Evolutionary conservation across 2,797 vertebrate species (phyloP), one percentile per base, ranked within the genome.

Genomic region (Menidia menidia): DNA sequence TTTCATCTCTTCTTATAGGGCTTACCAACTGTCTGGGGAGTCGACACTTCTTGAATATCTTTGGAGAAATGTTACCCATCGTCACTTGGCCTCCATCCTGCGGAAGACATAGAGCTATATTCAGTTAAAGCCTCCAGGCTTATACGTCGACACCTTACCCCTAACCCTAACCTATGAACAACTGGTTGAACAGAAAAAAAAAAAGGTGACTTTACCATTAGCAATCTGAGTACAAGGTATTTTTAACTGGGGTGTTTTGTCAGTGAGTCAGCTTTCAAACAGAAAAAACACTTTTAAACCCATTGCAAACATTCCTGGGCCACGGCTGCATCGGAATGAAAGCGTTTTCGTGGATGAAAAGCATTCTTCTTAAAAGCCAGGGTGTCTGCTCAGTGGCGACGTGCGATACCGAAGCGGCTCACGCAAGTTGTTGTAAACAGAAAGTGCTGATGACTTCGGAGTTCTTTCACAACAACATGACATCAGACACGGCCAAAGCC

Each of bases 11-110:
- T 54, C 45, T 19, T 25, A 4, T 30, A 41, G 47, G 51, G 14
- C 85, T 90, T 78, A 95, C 93, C 93, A 90, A 92, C 86, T 93
- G 91, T 78, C 84, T 87, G 77, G 78, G 48, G 57, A 92, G 60
- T 0, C 61, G 83, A 85, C 89, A 93, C 63, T 60, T 68, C 80
- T 93, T 93, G 78, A 86, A 86, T 71, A 88, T 87, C 89, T 91
- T 92, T 66, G 90, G 85, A 78, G 89, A 91, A 80, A 85, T 62
- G 69, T 82, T 89, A 73, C 89, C 92, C 86, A 83, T 58, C 2
- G 78, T 51, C 2, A 55, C 66, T 47, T 88, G 92, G 67, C 83
- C 80, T 64, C 84, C 88, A 1, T 94, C 93, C 93, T 94, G 84
- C 59, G 32, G 67, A 73, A 88, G 71, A 58, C 70, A 77, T 13